These are phyloP conservation scores for Ormyrus rosae DNA, from an alignment of 2,888 invertebrate genomes.

Conservation along the genomic window DNA sequence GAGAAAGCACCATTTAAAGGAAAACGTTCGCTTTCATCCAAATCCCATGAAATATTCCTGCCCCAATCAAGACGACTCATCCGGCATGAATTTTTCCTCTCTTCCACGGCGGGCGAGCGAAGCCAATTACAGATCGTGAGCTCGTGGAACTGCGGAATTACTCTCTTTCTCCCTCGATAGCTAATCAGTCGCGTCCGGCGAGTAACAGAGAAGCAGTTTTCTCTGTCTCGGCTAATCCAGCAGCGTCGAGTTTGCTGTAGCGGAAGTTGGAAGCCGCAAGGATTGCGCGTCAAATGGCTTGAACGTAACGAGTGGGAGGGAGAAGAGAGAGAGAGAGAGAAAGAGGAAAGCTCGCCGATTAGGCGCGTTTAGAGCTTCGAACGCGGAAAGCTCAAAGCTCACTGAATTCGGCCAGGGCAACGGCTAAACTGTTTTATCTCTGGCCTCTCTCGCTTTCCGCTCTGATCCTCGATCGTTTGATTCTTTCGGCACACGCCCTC, in stretches of 20 bases:
- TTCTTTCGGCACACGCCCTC: constrained; percentile 15
- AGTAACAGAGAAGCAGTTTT: background rate
- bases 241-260: background rate
- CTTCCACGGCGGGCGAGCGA: no score
- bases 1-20: background rate
- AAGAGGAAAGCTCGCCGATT: constrained; percentile 41
- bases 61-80: background rate
- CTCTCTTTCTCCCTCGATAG: background rate
- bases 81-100: background rate
- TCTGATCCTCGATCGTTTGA: constrained; percentile 18
- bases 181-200: constrained; percentile 3
- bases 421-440: background rate
- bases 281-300: constrained; percentile 50
- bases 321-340: constrained; percentile 24
- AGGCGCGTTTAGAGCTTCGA: constrained; percentile 35
- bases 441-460: background rate
- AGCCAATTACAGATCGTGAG: no score
- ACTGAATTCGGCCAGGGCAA: background rate
- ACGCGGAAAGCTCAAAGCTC: constrained; percentile 58
- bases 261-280: constrained; percentile 47
- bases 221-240: constrained; percentile 9
- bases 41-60: background rate
- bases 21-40: no score
- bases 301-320: constrained; percentile 26
- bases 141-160: no score